Conservation (phyloP, 2,797 vertebrate species). For the Taeniopygia guttata region DNA sequence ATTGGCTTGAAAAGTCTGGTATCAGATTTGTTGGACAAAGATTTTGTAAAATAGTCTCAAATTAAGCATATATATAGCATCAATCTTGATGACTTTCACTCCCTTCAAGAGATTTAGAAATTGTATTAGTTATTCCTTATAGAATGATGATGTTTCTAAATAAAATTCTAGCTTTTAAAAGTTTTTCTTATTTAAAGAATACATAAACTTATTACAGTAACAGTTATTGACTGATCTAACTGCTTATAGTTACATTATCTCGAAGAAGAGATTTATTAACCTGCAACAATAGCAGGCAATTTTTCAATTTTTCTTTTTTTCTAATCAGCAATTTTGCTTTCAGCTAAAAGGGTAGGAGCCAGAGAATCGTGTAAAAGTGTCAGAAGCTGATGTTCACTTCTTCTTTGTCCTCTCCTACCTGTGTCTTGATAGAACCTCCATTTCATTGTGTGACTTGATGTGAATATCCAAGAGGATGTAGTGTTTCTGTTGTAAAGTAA, state of each 20-base stretch:
- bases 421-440: background rate
- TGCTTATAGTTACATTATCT: background rate
- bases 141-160: background rate
- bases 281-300: background rate
- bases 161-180: background rate
- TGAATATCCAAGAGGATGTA: background rate
- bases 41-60: background rate
- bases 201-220: background rate
- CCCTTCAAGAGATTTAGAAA: background rate
- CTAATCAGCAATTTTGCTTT: background rate
- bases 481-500: background rate
- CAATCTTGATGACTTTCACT: background rate
- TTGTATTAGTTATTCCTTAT: background rate
- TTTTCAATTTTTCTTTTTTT: background rate
- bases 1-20: background rate
- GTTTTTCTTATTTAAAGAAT: background rate
- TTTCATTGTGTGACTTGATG: background rate
- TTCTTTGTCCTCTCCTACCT: background rate
- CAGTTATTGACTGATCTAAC: background rate
- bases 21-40: background rate
- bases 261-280: background rate
- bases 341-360: background rate
- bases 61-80: background rate
- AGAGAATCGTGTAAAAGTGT: background rate
- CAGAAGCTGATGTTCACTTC: background rate